Base-by-base conservation (phyloP, 2,113 vertebrate genomes). In the Lasiurus borealis region DNA sequence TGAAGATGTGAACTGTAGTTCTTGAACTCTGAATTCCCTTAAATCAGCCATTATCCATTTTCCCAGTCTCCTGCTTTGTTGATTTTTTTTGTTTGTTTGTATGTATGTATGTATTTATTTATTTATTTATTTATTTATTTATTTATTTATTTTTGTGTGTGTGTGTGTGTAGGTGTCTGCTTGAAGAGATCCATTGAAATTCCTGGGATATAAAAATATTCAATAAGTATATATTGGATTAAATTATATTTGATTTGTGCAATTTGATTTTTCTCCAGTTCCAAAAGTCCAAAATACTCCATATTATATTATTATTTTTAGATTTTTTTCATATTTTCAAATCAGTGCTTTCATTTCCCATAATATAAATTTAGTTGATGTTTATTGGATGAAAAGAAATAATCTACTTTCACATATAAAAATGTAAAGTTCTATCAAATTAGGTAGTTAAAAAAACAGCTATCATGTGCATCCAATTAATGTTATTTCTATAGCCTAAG, bases 341-440 rank as follows among this genome's bases (percentile, higher is more conserved):
- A 10, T n/a, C 4, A 92, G 23, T 0, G n/a, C 73, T 85, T 85
- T 89, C 21, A n/a, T 94, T 96, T 86, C 64, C 27, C 3, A 31
- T 50, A 31, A 57, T 48, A 90, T 21, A 71, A 54, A 85, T 44
- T 81, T 50, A 85, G 52, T 14, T 27, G 36, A 84, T 50, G 52
- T 29, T 52, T 87, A 72, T 68, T 73, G 15, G 16, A 12, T 59
- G 59, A 29, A 50, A 88, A 85, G 52, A 95, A 90, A 85, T 93
- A 83, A 88, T 72, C 69, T 64, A 81, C 34, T 96, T 78, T 52
- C 25, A 44, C 29, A 90, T 16, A 85, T 54, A 91, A 57, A 91
- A 91, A 87, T 78, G 62, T 93, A 48, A 95, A 95, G 94, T 95
- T 82, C 21, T 59, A 46, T 94, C 54, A 93, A 73, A 83, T 29